Conservation (phyloP, 2,888 invertebrate genomes). For the Camptogramma bilineatum region DNA sequence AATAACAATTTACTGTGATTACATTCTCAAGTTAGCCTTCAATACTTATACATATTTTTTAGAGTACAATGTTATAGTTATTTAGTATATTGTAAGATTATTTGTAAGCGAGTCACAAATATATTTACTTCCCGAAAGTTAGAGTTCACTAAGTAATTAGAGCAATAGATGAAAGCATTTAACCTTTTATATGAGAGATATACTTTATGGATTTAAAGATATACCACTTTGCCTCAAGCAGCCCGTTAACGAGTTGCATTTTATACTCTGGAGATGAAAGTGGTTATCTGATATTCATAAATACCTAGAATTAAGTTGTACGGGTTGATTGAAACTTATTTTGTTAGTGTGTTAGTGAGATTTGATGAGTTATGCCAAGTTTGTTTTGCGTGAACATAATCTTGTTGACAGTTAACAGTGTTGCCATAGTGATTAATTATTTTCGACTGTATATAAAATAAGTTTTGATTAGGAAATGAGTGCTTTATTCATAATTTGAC, state of each 20-base stretch:
- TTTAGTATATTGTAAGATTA: constrained; percentile 81
- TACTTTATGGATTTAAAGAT: constrained; percentile 64
- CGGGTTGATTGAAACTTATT: constrained; percentile 60
- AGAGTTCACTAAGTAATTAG: constrained; percentile 80
- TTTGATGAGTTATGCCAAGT: constrained; percentile 66
- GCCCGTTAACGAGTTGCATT: constrained; percentile 47
- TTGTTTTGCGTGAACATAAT: constrained; percentile 75
- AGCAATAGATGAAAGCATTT: constrained; percentile 80
- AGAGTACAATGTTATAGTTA: constrained; percentile 86
- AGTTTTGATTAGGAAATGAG: constrained; percentile 77
- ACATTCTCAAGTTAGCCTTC: constrained; percentile 85
- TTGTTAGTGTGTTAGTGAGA: constrained; percentile 74
- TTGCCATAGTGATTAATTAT: constrained; percentile 83
- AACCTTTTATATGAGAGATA: constrained; percentile 78
- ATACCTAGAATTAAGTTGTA: constrained; percentile 56
- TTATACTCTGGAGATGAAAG: constrained; percentile 45
- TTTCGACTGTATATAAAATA: constrained; percentile 81
- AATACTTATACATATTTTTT: constrained; percentile 86
- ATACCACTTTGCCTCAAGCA: constrained; percentile 51
- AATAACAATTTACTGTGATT: constrained; percentile 84
- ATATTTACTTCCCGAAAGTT: constrained; percentile 82
- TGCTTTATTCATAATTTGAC: constrained; percentile 68
- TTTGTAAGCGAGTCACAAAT: constrained; percentile 82
- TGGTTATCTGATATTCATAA: constrained; percentile 50
- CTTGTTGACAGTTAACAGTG: constrained; percentile 83